These are phyloP conservation scores for Platypus cylindrus DNA, from an alignment of 2,888 invertebrate species.

Conservation along the genomic window DNA sequence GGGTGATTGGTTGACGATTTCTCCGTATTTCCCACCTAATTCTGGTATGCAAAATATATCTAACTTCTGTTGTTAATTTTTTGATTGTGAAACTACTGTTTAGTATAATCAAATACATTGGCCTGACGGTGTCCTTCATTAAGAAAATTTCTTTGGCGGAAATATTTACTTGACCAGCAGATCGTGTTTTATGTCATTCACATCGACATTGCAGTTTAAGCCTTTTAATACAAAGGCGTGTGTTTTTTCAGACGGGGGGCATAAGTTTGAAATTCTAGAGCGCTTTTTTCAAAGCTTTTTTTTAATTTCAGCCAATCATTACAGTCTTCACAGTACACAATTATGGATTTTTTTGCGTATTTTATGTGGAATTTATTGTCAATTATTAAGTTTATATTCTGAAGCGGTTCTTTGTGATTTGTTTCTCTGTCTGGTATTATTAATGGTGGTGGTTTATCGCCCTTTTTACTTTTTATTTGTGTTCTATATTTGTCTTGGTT, in stretches of 20 bases:
- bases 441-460: slow-evolving; percentile 4
- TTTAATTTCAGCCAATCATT: not conserved
- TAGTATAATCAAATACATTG: slow-evolving; percentile 1
- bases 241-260: slow-evolving; percentile 3
- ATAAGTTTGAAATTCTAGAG: slow-evolving; percentile 3
- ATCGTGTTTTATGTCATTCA: slow-evolving; percentile 1
- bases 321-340: not conserved
- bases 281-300: not conserved
- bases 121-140: not conserved
- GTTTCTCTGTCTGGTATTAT: not conserved
- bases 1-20: slow-evolving; percentile 18
- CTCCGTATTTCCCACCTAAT: slow-evolving; percentile 8
- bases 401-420: not conserved
- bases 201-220: slow-evolving; percentile 4
- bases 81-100: not conserved
- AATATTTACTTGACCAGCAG: slow-evolving; percentile 1
- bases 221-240: slow-evolving; percentile 10
- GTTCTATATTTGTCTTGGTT: too few species aligned
- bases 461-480: too few species aligned
- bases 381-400: not conserved
- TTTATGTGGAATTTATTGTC: slow-evolving; percentile 1
- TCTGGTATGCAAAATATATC: slow-evolving; percentile 2
- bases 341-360: slow-evolving; percentile 3
- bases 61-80: not conserved
- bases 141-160: slow-evolving; percentile 1